Conservation (phyloP, 2,888 invertebrate species). For the Meandrusa payeni region DNA sequence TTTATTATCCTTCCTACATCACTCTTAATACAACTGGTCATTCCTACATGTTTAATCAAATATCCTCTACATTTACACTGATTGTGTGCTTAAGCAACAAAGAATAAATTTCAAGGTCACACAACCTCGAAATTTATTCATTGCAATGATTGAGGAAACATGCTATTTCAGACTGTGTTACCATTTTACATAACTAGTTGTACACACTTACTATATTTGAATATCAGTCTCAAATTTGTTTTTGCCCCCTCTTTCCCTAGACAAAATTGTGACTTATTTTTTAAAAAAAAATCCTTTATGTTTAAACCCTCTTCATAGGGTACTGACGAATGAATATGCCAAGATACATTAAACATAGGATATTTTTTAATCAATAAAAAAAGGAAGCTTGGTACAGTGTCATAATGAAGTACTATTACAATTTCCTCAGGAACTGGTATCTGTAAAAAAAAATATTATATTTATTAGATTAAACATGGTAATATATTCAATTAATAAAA, state of each 20-base stretch:
- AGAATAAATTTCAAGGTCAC: no score
- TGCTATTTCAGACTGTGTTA: no score
- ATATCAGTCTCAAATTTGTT: constrained; percentile 85
- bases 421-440: constrained; percentile 73
- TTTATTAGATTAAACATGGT: no score
- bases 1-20: no score
- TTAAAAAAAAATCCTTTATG: constrained; percentile 58
- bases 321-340: constrained; percentile 84
- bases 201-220: constrained; percentile 85
- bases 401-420: constrained; percentile 84
- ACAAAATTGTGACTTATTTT: constrained; percentile 37
- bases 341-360: constrained; percentile 73
- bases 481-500: neutral
- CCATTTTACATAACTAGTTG: no score
- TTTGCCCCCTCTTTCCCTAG: constrained; percentile 35
- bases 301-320: constrained; percentile 56
- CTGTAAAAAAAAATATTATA: constrained; percentile 49
- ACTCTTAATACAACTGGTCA: no score
- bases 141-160: no score
- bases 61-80: no score
- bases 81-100: no score
- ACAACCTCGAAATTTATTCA: no score
- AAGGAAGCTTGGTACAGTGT: constrained; percentile 84
- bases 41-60: no score
- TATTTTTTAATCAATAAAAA: constrained; percentile 81